Percentiles rank a stretch among this genome's conserved stretches.
These are phyloP conservation scores for Peromyscus leucopus DNA, from an alignment of 2,113 vertebrate species.

Conservation along the genomic window DNA sequence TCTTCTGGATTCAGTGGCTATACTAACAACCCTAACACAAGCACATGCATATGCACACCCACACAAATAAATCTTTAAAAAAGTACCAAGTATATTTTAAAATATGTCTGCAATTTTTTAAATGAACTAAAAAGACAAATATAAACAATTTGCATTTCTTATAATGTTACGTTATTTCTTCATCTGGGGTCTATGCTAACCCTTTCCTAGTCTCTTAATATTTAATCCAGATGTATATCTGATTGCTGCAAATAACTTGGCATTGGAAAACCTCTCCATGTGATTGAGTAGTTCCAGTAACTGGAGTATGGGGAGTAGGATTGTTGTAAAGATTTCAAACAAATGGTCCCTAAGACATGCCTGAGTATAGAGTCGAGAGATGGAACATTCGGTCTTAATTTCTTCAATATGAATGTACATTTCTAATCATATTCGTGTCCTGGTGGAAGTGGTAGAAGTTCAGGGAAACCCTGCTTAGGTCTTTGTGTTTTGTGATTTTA, in stretches of 20 bases:
- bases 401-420: background rate
- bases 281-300: slow-evolving; percentile 8
- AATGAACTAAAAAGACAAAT: background rate
- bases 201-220: background rate
- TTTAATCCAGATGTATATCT: background rate
- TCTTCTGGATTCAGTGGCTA: background rate
- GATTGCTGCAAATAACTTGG: slow-evolving; percentile 2
- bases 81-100: background rate
- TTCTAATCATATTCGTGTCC: background rate
- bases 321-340: slow-evolving; percentile 40
- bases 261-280: background rate
- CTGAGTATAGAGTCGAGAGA: background rate
- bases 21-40: background rate
- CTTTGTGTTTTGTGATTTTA: background rate
- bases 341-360: background rate
- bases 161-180: slow-evolving; percentile 18
- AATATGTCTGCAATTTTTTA: background rate
- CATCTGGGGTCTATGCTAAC: background rate
- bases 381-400: background rate
- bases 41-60: background rate
- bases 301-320: background rate
- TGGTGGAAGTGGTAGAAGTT: background rate
- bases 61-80: background rate
- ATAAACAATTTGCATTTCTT: background rate
- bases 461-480: background rate